Evolutionary conservation across 1,140 invertebrate genomes (phyloP).

Genomic region (Pseudomyrmex flavicornis): DNA sequence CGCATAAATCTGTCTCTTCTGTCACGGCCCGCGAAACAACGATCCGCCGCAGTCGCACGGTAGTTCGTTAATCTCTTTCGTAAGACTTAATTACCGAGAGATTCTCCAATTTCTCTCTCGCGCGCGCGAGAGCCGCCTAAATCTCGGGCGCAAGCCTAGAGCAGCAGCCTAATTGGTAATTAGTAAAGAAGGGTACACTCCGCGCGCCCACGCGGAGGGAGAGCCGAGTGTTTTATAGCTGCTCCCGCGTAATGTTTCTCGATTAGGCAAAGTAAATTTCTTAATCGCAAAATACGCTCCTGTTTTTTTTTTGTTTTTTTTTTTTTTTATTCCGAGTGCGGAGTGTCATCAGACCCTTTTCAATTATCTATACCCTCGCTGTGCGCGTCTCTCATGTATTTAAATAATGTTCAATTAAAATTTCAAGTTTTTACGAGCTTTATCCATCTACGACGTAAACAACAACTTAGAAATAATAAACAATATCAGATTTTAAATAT

Average conservation of each 20-base stretch:
- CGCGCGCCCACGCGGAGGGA: not conserved
- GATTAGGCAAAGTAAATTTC: slow-evolving; percentile 63
- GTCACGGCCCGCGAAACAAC: not conserved
- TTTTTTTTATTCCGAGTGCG: too few species aligned
- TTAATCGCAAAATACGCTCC: slow-evolving; percentile 36
- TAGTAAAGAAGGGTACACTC: slow-evolving; percentile 60
- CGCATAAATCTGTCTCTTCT: slow-evolving; percentile 27
- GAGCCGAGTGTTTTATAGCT: slow-evolving; percentile 43
- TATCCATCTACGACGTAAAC: not conserved
- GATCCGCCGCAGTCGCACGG: slow-evolving; percentile 18
- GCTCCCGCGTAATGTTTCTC: slow-evolving; percentile 51
- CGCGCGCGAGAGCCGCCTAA: slow-evolving; percentile 34
- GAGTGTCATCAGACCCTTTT: not conserved
- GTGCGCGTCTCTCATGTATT: not conserved
- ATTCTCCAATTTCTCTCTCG: slow-evolving; percentile 59
- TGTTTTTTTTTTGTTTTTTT: too few species aligned
- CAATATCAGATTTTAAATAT: not conserved
- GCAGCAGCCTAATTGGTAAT: slow-evolving; percentile 66
- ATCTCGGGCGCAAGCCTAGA: slow-evolving; percentile 47
- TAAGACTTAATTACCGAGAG: slow-evolving; percentile 62
- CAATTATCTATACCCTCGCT: not conserved
- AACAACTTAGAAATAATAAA: not conserved
- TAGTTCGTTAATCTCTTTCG: slow-evolving; percentile 43
- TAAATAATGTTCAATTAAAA: not conserved
- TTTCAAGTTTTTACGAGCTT: not conserved